Evolutionary conservation across 2,113 vertebrate species (phyloP), one percentile per base, ranked within the genome.

Genomic region (Platichthys stellatus): DNA sequence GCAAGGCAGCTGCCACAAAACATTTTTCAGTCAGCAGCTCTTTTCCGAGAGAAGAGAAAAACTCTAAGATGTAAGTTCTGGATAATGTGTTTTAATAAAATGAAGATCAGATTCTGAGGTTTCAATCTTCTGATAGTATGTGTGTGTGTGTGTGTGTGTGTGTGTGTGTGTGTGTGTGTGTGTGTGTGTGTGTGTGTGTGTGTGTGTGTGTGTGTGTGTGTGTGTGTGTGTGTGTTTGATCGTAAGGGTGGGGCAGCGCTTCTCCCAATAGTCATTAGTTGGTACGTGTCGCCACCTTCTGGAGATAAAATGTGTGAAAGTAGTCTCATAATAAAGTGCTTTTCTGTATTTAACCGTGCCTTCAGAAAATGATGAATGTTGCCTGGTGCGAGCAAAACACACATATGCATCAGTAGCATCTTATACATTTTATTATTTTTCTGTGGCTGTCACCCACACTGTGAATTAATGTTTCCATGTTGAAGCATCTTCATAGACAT

Each of bases 261-360:
- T 4, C n/a, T 1, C 21, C 35, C 40, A 60, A 1, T 18, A 2
- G 28, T 17, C 3, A 70, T 69, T 15, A 61, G 17, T 10, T 40
- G 59, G 28, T 66, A 17, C 63, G 82, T 54, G 67, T 65, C 13
- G 63, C 90, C 90, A 90, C 72, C 89, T 84, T 47, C 54, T 90
- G 91, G 89, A 69, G 1, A 40, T 28, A 49, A 70, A 14, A 23
- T 45, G 13, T 12, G 17, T 17, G 4, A 14, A 47, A 47, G 45
- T 15, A 47, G 14, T 47, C 12, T 47, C 43, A 15, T 45, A 15
- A 45, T 15, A 1, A 17, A 17, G 31, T 31, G 31, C 10, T 9
- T n/a, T 21, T 54, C 53, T 11, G 3, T 10, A 21, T 10, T n/a
- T 11, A 10, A 8, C 53, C 7, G n/a, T 54, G 53, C n/a, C 21